phyloP scores from a whole-genome alignment of 2,113 vertebrate genomes.

The Lagopus muta region DNA sequence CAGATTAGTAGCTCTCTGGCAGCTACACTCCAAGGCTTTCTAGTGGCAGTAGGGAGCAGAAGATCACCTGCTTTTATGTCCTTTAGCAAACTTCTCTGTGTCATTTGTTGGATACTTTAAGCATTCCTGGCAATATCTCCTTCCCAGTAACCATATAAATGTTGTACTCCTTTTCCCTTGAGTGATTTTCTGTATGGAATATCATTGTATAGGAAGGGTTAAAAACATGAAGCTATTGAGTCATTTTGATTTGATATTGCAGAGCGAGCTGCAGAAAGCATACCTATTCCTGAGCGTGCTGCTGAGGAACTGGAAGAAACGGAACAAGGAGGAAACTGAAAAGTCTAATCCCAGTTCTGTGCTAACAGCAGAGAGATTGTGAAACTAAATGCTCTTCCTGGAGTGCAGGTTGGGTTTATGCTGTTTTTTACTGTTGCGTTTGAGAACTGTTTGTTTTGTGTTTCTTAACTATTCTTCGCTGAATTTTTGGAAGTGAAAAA shows the following conservation, averaged over 20 bases:
- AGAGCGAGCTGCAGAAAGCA: background rate
- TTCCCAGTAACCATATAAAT: background rate
- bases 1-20: background rate
- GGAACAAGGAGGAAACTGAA: background rate
- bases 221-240: background rate
- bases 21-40: background rate
- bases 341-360: background rate
- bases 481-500: background rate
- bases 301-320: background rate
- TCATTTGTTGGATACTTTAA: background rate
- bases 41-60: background rate
- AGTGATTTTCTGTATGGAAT: background rate
- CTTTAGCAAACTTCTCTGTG: background rate
- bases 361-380: background rate
- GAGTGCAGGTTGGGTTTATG: conserved; percentile 4
- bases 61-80: background rate
- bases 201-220: conserved; percentile 4
- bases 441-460: background rate
- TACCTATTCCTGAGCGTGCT: background rate
- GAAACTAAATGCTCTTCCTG: background rate
- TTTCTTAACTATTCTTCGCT: background rate
- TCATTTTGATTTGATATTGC: background rate
- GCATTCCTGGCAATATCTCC: background rate
- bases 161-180: background rate
- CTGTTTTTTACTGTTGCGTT: background rate